Conservation (phyloP, 2,797 vertebrate species). For the Malurus leucopterus region DNA sequence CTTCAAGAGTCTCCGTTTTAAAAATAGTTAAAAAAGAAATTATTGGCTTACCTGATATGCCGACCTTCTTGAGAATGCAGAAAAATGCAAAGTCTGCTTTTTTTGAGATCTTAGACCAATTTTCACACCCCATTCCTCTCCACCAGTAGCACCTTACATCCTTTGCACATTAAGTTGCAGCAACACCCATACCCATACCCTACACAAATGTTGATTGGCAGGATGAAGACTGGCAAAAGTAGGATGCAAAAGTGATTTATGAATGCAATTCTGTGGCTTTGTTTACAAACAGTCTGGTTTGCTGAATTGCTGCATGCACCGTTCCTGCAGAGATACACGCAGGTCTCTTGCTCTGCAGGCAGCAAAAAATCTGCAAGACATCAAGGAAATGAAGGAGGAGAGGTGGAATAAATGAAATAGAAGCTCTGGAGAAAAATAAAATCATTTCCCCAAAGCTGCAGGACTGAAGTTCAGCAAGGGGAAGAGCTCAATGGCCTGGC, state of each 20-base stretch:
- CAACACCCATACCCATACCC: not conserved
- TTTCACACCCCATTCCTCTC: not conserved
- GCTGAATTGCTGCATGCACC: not conserved
- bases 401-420: not conserved
- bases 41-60: not conserved
- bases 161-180: not conserved
- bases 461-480: not conserved
- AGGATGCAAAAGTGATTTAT: not conserved
- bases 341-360: not conserved
- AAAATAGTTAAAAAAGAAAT: not conserved
- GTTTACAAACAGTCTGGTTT: slow-evolving; percentile 18
- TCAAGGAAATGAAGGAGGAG: not conserved
- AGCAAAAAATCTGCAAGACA: not conserved
- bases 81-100: not conserved
- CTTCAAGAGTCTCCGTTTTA: not conserved
- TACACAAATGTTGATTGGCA: not conserved
- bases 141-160: not conserved
- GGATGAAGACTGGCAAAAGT: not conserved
- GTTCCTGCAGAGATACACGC: not conserved
- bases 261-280: not conserved
- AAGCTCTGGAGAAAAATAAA: not conserved
- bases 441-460: not conserved
- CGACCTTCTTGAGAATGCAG: not conserved
- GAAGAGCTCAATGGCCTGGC: not conserved
- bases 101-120: not conserved